Percentiles rank a stretch among this genome's conserved stretches.
Evolutionary conservation across 1,140 invertebrate species (phyloP).

Genomic region (Ips nitidus): DNA sequence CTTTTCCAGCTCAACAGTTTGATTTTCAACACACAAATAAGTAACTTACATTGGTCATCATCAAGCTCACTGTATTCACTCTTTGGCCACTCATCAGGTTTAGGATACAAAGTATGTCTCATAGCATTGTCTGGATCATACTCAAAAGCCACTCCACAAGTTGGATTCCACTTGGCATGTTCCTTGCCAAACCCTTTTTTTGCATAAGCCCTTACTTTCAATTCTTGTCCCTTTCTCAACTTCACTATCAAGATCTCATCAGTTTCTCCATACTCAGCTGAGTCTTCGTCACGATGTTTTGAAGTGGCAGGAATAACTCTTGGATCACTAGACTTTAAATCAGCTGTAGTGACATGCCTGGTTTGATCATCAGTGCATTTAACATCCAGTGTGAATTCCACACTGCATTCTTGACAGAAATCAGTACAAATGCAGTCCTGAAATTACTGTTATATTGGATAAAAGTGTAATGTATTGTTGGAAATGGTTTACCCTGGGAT

Average conservation of each 20-base stretch:
- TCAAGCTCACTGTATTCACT: conserved; percentile 94
- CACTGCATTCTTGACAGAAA: conserved; percentile 96
- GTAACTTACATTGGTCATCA: conserved; percentile 81
- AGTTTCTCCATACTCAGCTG: conserved; percentile 88
- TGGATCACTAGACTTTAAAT: conserved; percentile 89
- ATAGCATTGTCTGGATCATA: conserved; percentile 99
- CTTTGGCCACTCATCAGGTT: conserved; percentile 99
- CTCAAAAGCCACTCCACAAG: conserved; percentile 96
- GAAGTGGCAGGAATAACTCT: conserved; percentile 92
- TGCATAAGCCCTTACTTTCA: conserved; percentile 94
- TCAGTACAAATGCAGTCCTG: conserved; percentile 95
- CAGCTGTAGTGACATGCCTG: conserved; percentile 93
- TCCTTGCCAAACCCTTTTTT: conserved; percentile 98
- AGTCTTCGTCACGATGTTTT: conserved; percentile 85
- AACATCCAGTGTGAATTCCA: conserved; percentile 96
- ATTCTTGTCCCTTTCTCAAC: conserved; percentile 94
- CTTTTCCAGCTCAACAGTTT: too few relatives aligned
- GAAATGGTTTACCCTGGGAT: conserved; percentile 53
- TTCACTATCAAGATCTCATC: conserved; percentile 99
- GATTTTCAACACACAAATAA: too few relatives aligned
- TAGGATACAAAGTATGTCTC: conserved; percentile 94
- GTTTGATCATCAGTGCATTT: conserved; percentile 94
- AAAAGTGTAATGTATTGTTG: not conserved
- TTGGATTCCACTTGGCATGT: conserved; percentile 99
- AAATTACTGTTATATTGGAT: conserved; percentile 16